Evolutionary conservation across 2,113 vertebrate species (phyloP), one percentile per base, ranked within the genome.

Genomic region (Fregetta grallaria): DNA sequence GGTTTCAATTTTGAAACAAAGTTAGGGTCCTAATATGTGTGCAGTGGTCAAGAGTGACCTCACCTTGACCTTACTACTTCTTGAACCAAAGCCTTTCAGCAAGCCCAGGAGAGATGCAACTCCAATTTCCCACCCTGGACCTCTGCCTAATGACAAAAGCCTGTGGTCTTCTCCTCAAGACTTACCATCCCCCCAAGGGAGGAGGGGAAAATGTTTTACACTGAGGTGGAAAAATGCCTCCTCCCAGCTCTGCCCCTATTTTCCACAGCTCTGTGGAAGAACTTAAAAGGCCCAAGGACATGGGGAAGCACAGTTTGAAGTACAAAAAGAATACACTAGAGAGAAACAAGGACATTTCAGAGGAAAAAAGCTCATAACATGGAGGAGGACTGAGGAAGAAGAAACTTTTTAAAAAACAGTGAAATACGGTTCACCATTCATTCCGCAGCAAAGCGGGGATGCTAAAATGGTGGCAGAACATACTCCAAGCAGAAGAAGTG

Each of bases 61-160:
- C 75, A 91, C 77, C 81, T 73, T 85, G 84, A 95, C 84, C 91
- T 78, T 76, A 66, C 34, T 76, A 62, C 42, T 93, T 88, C n/a
- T 62, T 70, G 82, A 94, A 80, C 55, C 40, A 53, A 95, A 89
- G 66, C 70, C 83, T 49, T 88, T 71, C 78, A 89, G 92, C n/a
- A 89, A 89, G 52, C 42, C 70, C 90, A 40, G 26, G 71, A 94
- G 73, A 92, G 50, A 61, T 38, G 42, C 47, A 94, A 18, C 47
- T 88, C 72, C 32, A 19, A 10, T 45, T 86, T 93, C 75, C 71
- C 88, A 88, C 55, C 15, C 45, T 96, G 88, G 92, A 93, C 10
- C 32, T 83, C 50, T 83, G 87, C 91, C 89, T 91, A 88, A 87
- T 74, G 90, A 88, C 84, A 95, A 91, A 90, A 88, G 81, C 36